Conservation (phyloP, 2,113 vertebrate species). For the Cyphomyrus plagiostoma region DNA sequence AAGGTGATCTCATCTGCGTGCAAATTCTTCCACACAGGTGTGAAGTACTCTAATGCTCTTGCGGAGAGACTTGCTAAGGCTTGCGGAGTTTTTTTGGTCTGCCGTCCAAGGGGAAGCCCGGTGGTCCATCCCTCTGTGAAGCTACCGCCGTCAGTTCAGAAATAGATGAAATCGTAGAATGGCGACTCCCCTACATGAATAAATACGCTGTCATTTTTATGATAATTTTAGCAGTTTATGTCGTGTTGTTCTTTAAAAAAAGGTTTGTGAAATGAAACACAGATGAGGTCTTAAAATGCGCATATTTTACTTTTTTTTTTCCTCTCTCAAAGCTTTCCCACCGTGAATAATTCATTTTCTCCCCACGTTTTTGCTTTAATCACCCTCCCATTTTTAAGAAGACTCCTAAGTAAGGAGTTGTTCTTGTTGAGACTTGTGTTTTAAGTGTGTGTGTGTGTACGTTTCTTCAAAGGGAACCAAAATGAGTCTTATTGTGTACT, state of each 20-base stretch:
- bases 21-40: conserved; percentile 46
- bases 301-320: conserved; percentile 43
- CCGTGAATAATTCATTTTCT: background rate
- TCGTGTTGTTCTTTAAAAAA: conserved; percentile 5
- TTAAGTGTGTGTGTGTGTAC: background rate
- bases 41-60: conserved; percentile 45
- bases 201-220: conserved; percentile 20
- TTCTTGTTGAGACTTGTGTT: conserved; percentile 6
- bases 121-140: background rate
- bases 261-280: background rate
- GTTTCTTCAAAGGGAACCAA: background rate
- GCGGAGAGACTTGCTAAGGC: background rate
- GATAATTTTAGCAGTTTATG: background rate
- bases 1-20: conserved; percentile 31
- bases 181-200: background rate
- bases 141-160: background rate
- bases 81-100: background rate
- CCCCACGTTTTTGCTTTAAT: conserved; percentile 7
- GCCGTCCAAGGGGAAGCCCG: background rate
- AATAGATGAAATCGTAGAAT: conserved; percentile 25
- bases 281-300: conserved; percentile 36
- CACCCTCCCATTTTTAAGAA: conserved; percentile 4
- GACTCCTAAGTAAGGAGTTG: background rate
- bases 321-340: background rate
- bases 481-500: background rate